A percentile compares a stretch with the other conserved stretches of the same genome.
These are phyloP conservation scores for Toxostoma redivivum DNA, from an alignment of 2,113 vertebrate genomes.

Conservation along the genomic window DNA sequence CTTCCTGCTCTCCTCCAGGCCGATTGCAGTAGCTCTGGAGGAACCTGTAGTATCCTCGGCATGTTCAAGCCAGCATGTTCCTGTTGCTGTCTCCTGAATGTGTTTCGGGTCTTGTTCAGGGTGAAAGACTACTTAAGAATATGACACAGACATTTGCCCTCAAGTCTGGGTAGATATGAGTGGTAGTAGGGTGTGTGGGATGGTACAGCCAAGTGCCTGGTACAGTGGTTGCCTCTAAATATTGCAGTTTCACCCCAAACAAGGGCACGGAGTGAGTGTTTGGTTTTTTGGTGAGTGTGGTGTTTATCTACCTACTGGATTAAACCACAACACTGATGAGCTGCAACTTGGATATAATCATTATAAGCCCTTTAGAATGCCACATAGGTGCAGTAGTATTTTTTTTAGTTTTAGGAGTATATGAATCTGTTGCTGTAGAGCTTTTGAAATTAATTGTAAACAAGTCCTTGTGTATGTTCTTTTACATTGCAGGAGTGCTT, in stretches of 20 bases:
- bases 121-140: background rate
- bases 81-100: background rate
- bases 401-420: background rate
- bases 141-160: background rate
- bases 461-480: background rate
- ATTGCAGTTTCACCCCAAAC: background rate
- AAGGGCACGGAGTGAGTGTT: background rate
- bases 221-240: background rate
- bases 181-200: background rate
- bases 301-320: background rate
- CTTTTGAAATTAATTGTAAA: background rate
- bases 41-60: background rate
- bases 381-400: background rate
- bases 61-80: background rate
- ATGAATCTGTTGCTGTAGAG: background rate
- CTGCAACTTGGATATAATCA: background rate
- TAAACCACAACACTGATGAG: background rate
- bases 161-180: fast-evolving
- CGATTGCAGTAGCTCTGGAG: background rate
- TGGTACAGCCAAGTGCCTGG: background rate
- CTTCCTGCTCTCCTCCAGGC: background rate
- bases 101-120: background rate
- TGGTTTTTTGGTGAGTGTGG: background rate
- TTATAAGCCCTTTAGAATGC: background rate
- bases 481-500: background rate